phyloP scores from a whole-genome alignment of 2,888 invertebrate species.

The Aphodius granarius region DNA sequence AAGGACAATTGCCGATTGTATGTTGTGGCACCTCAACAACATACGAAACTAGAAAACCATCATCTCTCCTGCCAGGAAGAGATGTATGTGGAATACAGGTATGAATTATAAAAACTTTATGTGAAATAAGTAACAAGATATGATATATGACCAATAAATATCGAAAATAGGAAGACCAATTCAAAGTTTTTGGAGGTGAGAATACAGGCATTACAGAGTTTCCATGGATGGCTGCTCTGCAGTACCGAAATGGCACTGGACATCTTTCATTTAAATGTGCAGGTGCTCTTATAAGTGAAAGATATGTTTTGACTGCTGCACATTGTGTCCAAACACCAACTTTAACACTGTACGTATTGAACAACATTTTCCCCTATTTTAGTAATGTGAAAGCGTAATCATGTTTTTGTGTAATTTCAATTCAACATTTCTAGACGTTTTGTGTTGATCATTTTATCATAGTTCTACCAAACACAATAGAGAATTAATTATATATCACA shows the following conservation, averaged over 20 bases:
- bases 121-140: neutral
- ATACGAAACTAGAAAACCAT: neutral
- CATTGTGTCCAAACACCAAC: conserved; percentile 57
- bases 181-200: conserved; percentile 50
- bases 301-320: conserved; percentile 59
- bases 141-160: conserved; percentile 13
- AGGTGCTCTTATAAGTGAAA: conserved; percentile 57
- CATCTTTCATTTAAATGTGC: conserved; percentile 52
- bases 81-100: conserved; percentile 22
- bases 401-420: too few species aligned
- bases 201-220: conserved; percentile 52
- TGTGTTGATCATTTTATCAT: too few species aligned
- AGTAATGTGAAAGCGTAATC: too few species aligned
- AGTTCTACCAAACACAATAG: too few species aligned
- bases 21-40: conserved; percentile 18
- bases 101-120: neutral
- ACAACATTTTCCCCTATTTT: neutral
- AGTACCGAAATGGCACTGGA: conserved; percentile 43
- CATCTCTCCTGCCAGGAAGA: conserved; percentile 9
- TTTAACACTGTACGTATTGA: conserved; percentile 33
- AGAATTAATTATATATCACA: too few species aligned
- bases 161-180: conserved; percentile 21
- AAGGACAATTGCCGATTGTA: neutral
- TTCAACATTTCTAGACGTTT: too few species aligned
- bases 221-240: conserved; percentile 55